A percentile compares a stretch with the other conserved stretches of the same genome.
These are phyloP conservation scores for Sesia bembeciformis DNA, from an alignment of 2,888 invertebrate species.

Conservation along the genomic window DNA sequence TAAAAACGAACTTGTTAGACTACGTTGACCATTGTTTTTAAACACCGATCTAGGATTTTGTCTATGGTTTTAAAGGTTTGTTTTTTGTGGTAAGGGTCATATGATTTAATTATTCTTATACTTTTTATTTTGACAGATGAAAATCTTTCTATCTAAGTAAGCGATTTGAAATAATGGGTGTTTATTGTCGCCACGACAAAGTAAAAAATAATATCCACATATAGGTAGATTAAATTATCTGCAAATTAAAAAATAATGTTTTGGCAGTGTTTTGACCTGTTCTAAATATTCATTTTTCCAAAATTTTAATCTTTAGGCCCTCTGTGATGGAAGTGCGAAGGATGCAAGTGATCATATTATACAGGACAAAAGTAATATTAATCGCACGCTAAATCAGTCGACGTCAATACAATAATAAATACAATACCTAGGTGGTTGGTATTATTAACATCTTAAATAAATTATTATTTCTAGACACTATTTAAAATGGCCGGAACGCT, in stretches of 20 bases:
- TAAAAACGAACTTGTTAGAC: too few relatives aligned
- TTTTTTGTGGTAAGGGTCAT: too few relatives aligned
- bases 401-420: neutral
- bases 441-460: neutral
- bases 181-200: conserved; percentile 20
- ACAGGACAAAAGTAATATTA: neutral
- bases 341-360: neutral
- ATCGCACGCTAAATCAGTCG: neutral
- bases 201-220: conserved; percentile 4
- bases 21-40: too few relatives aligned
- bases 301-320: neutral
- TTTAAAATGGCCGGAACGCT: conserved; percentile 69
- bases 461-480: conserved; percentile 42
- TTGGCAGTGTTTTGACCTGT: conserved; percentile 30
- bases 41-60: too few relatives aligned
- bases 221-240: neutral
- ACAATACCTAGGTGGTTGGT: neutral
- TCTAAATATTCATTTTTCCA: neutral
- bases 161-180: conserved; percentile 6
- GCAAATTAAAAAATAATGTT: neutral
- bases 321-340: neutral
- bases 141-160: neutral
- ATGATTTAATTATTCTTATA: neutral
- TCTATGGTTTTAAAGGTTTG: too few relatives aligned
- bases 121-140: too few relatives aligned